Conservation (phyloP, 1,140 invertebrate species). For the Dryas iulia region DNA sequence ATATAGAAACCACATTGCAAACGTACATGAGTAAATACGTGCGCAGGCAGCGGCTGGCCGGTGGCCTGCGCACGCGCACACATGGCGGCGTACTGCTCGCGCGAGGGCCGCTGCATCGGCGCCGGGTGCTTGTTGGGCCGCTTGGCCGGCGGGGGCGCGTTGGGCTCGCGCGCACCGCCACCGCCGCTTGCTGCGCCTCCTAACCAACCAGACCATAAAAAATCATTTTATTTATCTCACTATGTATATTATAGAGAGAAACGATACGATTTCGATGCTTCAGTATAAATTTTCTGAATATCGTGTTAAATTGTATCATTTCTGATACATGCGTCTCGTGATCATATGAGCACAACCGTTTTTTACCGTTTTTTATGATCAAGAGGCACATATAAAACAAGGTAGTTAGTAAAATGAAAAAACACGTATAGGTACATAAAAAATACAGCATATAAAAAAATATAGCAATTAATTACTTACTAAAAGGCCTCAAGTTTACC, state of each 20-base stretch:
- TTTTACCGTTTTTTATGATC: too few relatives aligned
- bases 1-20: not conserved
- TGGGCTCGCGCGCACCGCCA: conserved; percentile 30
- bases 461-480: not conserved
- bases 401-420: too few relatives aligned
- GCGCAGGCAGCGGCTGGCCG: conserved; percentile 82
- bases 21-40: conserved; percentile 82
- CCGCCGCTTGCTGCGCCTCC: not conserved
- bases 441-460: too few relatives aligned
- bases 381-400: not conserved
- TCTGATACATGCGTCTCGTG: not conserved
- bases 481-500: not conserved
- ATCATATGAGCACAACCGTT: not conserved
- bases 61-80: conserved; percentile 82
- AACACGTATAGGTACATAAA: too few relatives aligned
- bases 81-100: conserved; percentile 85
- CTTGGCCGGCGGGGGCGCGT: conserved; percentile 83
- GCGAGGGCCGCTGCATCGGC: conserved; percentile 84
- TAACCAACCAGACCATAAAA: not conserved
- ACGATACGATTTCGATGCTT: conserved; percentile 14
- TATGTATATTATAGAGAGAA: too few relatives aligned
- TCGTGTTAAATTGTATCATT: conserved; percentile 12
- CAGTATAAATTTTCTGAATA: not conserved
- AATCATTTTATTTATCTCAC: too few relatives aligned
- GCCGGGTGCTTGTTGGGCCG: conserved; percentile 85